Base-by-base conservation (phyloP, 1,140 invertebrate species). In the Palaemon carinicauda region DNA sequence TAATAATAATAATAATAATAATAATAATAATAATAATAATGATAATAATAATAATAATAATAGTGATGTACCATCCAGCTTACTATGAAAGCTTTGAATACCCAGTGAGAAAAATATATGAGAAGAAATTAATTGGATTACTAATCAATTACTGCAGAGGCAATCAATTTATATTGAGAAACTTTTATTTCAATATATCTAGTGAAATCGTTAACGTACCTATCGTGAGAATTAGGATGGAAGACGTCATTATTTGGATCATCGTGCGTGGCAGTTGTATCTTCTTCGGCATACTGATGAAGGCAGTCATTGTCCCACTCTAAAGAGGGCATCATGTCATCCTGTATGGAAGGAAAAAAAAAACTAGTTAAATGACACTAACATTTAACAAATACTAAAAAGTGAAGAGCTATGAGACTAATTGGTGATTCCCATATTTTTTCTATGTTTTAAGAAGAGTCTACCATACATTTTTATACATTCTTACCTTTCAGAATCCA, bases 241-340 rank as follows among this genome's bases (percentile, higher is more conserved):
- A 84, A 85, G 84, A 78, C 69, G 9, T 89, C 51, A 79, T 86
- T 77, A 24, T 73, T 52, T 33, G 73, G 24, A 65, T 77, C 29
- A 41, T 82, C 80, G 3, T 51, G 82, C n/a, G 65, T 50, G n/a
- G 77, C 73, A 21, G 78, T 9, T 79, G 33, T 54, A 33, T 84
- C 84, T 27, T 86, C 87, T 75, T 88, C 85, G n/a, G 80, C 78
- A 51, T 89, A 90, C 50, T 90, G 80, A 10, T 31, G 71, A 41
- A 91, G 60, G 69, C 89, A 90, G 15, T 88, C 89, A 60, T 90
- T 89, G 89, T 91, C 91, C 91, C 91, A 91, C 86, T 91, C 91
- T 77, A 91, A 80, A 15, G 89, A 90, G 12, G 90, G 89, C 86
- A 90, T 88, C 17, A 80, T 80, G 51, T 90, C 90, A 65, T 90